Conservation (phyloP, 2,113 vertebrate genomes). For the Semnornis frantzii region DNA sequence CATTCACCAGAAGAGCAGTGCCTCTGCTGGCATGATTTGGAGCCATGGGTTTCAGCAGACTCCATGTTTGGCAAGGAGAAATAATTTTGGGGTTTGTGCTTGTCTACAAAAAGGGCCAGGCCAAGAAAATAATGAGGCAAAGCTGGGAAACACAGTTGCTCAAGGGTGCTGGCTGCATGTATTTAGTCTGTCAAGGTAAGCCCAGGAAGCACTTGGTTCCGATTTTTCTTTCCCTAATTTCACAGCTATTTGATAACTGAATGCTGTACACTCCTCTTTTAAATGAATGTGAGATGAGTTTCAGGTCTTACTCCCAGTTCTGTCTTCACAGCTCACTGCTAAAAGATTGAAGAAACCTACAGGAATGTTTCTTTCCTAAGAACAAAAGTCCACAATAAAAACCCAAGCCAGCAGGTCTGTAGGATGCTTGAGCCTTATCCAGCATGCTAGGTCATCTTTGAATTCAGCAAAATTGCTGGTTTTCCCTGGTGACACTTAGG, state of each 20-base stretch:
- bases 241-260: neutral
- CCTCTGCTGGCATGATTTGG: neutral
- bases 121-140: neutral
- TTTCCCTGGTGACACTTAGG: neutral
- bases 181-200: neutral
- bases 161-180: neutral
- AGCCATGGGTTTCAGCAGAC: accelerated
- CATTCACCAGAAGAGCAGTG: neutral
- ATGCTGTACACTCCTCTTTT: neutral
- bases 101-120: neutral
- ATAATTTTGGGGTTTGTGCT: neutral
- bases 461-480: neutral
- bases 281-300: neutral
- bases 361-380: neutral
- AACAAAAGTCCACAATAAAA: neutral
- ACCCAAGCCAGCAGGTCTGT: neutral
- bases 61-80: neutral
- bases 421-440: neutral
- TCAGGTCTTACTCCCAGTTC: slow-evolving; percentile 15
- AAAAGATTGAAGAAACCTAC: neutral
- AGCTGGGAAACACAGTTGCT: neutral
- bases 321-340: neutral
- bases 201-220: neutral
- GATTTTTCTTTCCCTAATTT: neutral
- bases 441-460: neutral